A percentile compares a stretch with the other conserved stretches of the same genome.
Evolutionary conservation across 2,797 vertebrate species (phyloP).

Genomic region (Megaceryle alcyon): DNA sequence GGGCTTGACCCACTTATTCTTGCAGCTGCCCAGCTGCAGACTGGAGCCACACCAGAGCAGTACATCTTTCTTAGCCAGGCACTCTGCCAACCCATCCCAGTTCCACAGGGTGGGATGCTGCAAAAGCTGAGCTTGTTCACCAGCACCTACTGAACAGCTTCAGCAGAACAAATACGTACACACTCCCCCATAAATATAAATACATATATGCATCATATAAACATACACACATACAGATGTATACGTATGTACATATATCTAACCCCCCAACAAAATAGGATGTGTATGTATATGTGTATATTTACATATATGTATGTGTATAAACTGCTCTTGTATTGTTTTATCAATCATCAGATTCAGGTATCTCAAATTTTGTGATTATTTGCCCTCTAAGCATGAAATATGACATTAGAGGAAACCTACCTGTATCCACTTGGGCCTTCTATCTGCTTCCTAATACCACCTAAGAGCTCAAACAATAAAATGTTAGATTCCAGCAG

Average conservation of each 20-base stretch:
- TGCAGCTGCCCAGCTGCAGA: background rate
- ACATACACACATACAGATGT: background rate
- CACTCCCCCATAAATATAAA: background rate
- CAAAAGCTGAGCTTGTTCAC: background rate
- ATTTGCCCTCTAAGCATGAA: background rate
- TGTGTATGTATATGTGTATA: background rate
- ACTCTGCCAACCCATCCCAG: background rate
- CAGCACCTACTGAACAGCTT: background rate
- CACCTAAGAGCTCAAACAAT: background rate
- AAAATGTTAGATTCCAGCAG: background rate
- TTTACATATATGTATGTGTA: background rate
- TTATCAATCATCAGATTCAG: background rate
- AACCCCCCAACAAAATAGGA: background rate
- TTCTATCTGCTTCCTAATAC: background rate
- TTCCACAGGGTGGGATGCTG: background rate
- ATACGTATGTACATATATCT: background rate
- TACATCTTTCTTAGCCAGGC: rapidly evolving
- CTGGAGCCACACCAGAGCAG: background rate
- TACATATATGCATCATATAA: too few relatives aligned
- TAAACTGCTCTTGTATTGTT: background rate
- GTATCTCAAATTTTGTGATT: background rate
- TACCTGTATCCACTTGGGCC: background rate
- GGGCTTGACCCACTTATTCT: background rate
- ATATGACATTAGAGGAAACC: background rate
- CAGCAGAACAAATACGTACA: background rate